phyloP scores from a whole-genome alignment of 2,113 vertebrate species.

The Myotis davidii region DNA sequence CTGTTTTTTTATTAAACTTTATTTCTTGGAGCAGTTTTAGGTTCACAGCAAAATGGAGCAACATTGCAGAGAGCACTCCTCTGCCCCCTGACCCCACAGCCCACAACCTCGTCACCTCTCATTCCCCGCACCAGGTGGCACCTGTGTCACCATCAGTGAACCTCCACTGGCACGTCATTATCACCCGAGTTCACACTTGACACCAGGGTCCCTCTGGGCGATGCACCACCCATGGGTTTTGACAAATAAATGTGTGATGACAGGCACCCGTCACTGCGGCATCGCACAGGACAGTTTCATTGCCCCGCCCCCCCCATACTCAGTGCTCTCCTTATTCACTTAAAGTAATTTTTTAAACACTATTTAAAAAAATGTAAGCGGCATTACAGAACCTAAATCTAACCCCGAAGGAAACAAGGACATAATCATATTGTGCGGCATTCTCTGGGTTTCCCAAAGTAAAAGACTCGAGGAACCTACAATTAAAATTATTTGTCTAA shows the following conservation, averaged over 20 bases:
- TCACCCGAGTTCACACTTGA: neutral
- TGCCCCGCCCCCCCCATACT: neutral
- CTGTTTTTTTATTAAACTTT: neutral
- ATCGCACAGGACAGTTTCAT: neutral
- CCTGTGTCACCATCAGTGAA: neutral
- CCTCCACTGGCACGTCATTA: no score
- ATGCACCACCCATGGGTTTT: accelerated
- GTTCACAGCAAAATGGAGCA: neutral
- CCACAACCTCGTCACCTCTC: neutral
- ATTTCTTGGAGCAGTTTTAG: neutral
- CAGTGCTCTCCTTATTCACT: neutral
- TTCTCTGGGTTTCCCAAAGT: neutral
- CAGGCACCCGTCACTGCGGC: neutral
- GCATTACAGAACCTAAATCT: neutral
- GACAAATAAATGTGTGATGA: neutral
- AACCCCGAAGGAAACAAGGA: neutral
- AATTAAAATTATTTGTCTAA: neutral
- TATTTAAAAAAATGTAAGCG: no score
- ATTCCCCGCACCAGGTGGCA: no score
- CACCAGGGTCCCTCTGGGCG: neutral
- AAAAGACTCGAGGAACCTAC: neutral
- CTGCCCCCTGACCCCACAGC: no score
- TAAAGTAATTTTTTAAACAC: neutral
- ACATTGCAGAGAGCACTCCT: neutral
- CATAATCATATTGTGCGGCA: accelerated